Percentiles rank a stretch among this genome's conserved stretches.
Evolutionary conservation across 2,888 invertebrate species (phyloP).

Genomic region (Tupiocoris notatus): DNA sequence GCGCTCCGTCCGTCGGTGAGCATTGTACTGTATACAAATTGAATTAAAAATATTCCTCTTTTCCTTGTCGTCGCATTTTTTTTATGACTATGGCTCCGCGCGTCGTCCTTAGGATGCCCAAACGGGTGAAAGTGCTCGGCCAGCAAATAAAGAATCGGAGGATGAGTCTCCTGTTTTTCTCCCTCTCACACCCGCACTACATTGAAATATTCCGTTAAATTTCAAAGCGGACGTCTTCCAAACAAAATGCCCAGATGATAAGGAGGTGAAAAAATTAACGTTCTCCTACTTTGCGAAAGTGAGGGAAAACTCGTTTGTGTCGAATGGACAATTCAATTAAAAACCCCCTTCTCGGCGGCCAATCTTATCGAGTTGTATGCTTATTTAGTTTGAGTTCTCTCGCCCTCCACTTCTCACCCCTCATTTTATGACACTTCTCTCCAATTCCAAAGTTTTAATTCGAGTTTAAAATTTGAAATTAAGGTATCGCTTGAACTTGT

Average conservation of each 20-base stretch:
- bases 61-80: too few relatives aligned
- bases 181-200: too few relatives aligned
- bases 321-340: constrained; percentile 23
- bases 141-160: too few relatives aligned
- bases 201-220: too few relatives aligned
- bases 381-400: constrained; percentile 18
- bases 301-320: constrained; percentile 20
- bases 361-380: constrained; percentile 14
- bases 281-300: not conserved
- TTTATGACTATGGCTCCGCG: too few relatives aligned
- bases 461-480: constrained; percentile 26
- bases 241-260: not conserved
- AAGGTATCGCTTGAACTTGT: constrained; percentile 33
- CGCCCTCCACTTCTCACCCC: not conserved
- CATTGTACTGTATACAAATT: too few relatives aligned
- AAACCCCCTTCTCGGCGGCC: not conserved
- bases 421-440: constrained; percentile 2
- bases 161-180: too few relatives aligned
- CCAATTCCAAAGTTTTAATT: constrained; percentile 20
- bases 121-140: too few relatives aligned
- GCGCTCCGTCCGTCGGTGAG: too few relatives aligned
- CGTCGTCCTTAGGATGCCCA: too few relatives aligned
- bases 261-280: not conserved
- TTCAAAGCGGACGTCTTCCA: not conserved
- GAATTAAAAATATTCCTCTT: too few relatives aligned